Conservation (phyloP, 2,888 invertebrate species). For the Pammene fasciana region DNA sequence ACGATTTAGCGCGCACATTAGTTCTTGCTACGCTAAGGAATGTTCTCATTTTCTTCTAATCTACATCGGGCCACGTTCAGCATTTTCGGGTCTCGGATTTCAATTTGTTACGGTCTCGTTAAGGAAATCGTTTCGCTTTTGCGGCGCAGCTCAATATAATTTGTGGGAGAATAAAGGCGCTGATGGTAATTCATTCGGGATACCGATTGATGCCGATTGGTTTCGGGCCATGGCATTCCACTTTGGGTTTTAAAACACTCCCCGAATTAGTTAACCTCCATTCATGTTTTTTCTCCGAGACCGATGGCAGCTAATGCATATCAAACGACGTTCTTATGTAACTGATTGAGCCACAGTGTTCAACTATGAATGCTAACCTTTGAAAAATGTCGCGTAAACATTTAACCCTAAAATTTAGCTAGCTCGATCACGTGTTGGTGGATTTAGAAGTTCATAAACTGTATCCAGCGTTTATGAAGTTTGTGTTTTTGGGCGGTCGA, state of each 20-base stretch:
- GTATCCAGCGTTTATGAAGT: slow-evolving; percentile 38
- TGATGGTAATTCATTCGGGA: slow-evolving; percentile 37
- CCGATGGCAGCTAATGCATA: slow-evolving; percentile 27
- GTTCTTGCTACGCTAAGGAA: slow-evolving; percentile 64
- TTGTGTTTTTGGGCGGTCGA: slow-evolving; percentile 37
- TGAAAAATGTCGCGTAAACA: slow-evolving; percentile 16
- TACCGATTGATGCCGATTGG: slow-evolving; percentile 39
- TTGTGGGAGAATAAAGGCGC: slow-evolving; percentile 38
- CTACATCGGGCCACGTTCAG: slow-evolving; percentile 54
- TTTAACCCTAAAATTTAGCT: slow-evolving; percentile 20
- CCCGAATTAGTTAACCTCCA: slow-evolving; percentile 23
- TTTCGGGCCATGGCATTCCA: slow-evolving; percentile 20
- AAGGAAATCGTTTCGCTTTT: slow-evolving; percentile 54
- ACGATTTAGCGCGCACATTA: slow-evolving; percentile 59
- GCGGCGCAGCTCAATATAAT: slow-evolving; percentile 44
- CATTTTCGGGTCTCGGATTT: slow-evolving; percentile 64
- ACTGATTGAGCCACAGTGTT: slow-evolving; percentile 13
- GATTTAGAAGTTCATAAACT: slow-evolving; percentile 39
- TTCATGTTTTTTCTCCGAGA: slow-evolving; percentile 21
- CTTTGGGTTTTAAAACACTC: slow-evolving; percentile 28
- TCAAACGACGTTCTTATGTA: slow-evolving; percentile 23
- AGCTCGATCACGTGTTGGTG: slow-evolving; percentile 31
- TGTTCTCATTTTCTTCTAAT: slow-evolving; percentile 70
- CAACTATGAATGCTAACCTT: slow-evolving; percentile 17
- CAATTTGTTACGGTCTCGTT: slow-evolving; percentile 60